phyloP scores from a whole-genome alignment of 2,888 invertebrate genomes.

The Rotaria magnacalcarata region DNA sequence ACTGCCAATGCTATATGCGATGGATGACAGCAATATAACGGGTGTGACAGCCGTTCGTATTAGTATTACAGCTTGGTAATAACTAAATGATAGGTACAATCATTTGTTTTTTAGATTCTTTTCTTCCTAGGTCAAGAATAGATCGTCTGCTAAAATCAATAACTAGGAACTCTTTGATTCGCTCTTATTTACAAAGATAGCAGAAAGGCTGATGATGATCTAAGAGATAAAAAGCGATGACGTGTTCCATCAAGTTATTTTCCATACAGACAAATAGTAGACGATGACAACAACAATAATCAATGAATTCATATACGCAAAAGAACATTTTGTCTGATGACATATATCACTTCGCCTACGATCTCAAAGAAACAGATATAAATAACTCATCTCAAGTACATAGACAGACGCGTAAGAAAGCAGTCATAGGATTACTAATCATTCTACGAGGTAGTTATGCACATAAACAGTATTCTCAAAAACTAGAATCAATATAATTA shows the following conservation, averaged over 20 bases:
- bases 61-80: background rate
- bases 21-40: background rate
- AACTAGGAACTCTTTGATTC: background rate
- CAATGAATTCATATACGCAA: background rate
- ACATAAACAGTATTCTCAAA: background rate
- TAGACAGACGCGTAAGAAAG: background rate
- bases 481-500: background rate
- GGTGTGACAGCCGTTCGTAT: background rate
- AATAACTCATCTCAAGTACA: background rate
- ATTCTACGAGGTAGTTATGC: background rate
- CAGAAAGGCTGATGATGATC: background rate
- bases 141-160: background rate
- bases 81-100: background rate
- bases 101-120: background rate
- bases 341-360: background rate
- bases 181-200: background rate
- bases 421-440: background rate
- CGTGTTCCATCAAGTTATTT: background rate
- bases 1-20: background rate
- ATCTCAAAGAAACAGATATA: background rate
- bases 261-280: background rate
- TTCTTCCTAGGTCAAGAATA: background rate
- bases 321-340: background rate
- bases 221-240: background rate
- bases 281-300: background rate